Evolutionary conservation across 2,113 vertebrate species (phyloP).

Genomic region (Petroica traversi): DNA sequence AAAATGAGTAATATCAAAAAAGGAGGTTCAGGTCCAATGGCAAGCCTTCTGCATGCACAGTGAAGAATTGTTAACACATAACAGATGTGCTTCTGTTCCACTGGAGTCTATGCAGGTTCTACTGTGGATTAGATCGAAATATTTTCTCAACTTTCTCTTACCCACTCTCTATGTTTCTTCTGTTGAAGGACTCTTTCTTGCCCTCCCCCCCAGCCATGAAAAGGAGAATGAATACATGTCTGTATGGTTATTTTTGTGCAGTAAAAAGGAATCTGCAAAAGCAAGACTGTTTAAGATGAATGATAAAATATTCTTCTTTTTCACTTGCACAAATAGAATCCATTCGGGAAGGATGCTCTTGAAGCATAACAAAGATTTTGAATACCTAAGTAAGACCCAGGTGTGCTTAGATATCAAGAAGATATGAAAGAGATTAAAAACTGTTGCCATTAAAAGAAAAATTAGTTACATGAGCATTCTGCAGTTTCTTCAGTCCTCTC

Average conservation of each 20-base stretch:
- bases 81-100: not conserved
- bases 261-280: not conserved
- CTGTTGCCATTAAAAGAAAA: not conserved
- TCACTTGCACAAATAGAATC: not conserved
- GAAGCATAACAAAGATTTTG: slow-evolving; percentile 4
- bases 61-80: not conserved
- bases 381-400: not conserved
- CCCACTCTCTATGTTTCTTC: not conserved
- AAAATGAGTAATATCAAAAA: not conserved
- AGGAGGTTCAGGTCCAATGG: not conserved
- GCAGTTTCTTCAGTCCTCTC: slow-evolving; percentile 5
- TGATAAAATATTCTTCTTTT: not conserved
- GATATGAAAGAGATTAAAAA: slow-evolving; percentile 29
- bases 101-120: not conserved
- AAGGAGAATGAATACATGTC: not conserved
- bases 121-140: not conserved
- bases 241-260: not conserved
- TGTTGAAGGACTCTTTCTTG: not conserved
- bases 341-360: not conserved
- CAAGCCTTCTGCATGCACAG: not conserved
- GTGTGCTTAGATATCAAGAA: slow-evolving; percentile 10
- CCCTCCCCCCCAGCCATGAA: not conserved
- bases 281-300: not conserved
- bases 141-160: not conserved
- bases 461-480: not conserved